A percentile compares a stretch with the other conserved stretches of the same genome.
phyloP scores from a whole-genome alignment of 2,888 invertebrate genomes.

The Sisyra terminalis region DNA sequence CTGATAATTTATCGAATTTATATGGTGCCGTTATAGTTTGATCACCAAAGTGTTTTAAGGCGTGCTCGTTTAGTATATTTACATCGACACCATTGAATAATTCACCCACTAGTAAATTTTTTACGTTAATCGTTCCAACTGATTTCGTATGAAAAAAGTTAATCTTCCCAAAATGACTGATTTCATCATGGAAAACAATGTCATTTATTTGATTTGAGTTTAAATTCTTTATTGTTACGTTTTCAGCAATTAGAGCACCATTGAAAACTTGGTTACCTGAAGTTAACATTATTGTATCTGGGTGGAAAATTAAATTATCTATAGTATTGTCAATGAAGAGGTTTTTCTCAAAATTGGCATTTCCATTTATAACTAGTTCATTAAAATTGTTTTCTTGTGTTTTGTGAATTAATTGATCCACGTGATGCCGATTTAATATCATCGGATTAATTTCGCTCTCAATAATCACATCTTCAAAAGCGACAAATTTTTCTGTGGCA shows the following conservation, averaged over 20 bases:
- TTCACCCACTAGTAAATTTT: constrained; percentile 27
- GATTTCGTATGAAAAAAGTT: constrained; percentile 11
- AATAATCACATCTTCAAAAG: constrained; percentile 19
- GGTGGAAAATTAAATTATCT: constrained; percentile 19
- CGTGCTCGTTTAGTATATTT: constrained; percentile 25
- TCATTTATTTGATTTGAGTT: constrained; percentile 18
- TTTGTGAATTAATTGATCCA: constrained; percentile 16
- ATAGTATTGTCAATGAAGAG: constrained; percentile 17
- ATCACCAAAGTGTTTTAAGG: constrained; percentile 29
- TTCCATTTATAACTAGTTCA: constrained; percentile 18
- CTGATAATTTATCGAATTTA: constrained; percentile 20
- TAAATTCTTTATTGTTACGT: constrained; percentile 15
- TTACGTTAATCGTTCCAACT: constrained; percentile 19
- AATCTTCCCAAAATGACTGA: constrained; percentile 11
- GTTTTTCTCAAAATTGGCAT: constrained; percentile 17
- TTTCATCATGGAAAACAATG: constrained; percentile 12
- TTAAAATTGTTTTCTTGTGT: constrained; percentile 14
- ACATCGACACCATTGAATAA: constrained; percentile 31
- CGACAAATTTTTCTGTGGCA: constrained; percentile 15
- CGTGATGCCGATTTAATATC: constrained; percentile 19
- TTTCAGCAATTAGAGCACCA: constrained; percentile 17
- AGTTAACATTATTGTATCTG: constrained; percentile 19
- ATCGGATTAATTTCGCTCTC: constrained; percentile 16
- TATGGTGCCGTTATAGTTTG: constrained; percentile 28
- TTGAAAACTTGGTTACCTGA: constrained; percentile 23